Base-by-base conservation (phyloP, 1,140 invertebrate species). In the Lycorma delicatula region DNA sequence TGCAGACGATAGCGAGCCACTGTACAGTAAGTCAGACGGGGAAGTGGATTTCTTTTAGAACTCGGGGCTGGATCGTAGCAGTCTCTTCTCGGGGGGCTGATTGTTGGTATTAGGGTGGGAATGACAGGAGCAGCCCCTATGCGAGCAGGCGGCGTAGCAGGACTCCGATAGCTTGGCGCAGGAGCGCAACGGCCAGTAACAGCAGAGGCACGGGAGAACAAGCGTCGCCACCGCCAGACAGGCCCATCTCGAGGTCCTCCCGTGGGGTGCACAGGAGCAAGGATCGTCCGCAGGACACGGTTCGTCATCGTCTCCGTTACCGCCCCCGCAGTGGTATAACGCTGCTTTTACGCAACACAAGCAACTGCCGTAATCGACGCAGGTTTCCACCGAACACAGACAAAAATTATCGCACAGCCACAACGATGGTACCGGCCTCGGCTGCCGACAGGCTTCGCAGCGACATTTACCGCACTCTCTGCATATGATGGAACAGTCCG, bases 311-410 rank as follows among this genome's bases (percentile, higher is more conserved):
- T 74, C 80, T 44, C 77, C 77, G 58, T 85, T 84, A 58, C 80
- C 80, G 64, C 87, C 85, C 59, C 83, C 83, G 73, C 90, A 94
- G 71, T 96, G 93, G 74, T 96, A 97, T 72, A 94, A 93, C 27
- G 92, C 70, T 38, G 85, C 90, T 71, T 94, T 93, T 62, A 92
- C 91, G 72, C 91, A 94, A 75, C 92, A 96, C 74, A 96, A 80
- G 71, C 93, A 96, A 57, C 89, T 89, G 50, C 85, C 84, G 70
- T 90, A 89, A 74, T 95, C 91, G 59, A 96, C 81, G 62, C 84
- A 79, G 56, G 87, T 83, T 70, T 93, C 86, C 47, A 88, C 86
- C 65, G 89, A 92, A 74, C 90, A 87, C 65, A 89, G 81, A 72
- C 87, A 93, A 71, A 84, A 83, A 69, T 89, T 81, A 72, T 87